Evolutionary conservation across 2,888 invertebrate species (phyloP).

Genomic region (Dasypogon diadema): DNA sequence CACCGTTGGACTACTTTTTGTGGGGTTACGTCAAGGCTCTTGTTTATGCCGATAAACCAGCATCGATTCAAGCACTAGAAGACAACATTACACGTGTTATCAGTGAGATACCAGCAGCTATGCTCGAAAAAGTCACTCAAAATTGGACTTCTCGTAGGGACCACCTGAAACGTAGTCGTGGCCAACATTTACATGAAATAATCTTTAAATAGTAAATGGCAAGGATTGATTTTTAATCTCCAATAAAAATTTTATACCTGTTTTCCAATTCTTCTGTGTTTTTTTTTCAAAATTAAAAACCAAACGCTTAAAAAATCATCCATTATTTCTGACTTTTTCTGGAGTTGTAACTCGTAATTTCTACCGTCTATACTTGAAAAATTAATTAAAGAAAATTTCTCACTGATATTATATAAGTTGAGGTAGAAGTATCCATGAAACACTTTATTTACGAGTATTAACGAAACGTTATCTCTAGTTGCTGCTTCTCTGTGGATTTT

Average conservation of each 20-base stretch:
- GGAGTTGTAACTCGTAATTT: too few relatives aligned
- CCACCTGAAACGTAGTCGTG: slow-evolving; percentile 10
- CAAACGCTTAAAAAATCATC: too few relatives aligned
- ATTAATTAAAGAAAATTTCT: too few relatives aligned
- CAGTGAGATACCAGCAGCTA: too few relatives aligned
- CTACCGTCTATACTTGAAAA: too few relatives aligned
- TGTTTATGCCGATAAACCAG: not conserved
- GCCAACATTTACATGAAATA: slow-evolving; percentile 29
- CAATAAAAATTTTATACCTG: slow-evolving; percentile 5
- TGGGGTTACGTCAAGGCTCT: not conserved
- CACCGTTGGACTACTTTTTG: not conserved
- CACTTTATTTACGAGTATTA: too few relatives aligned
- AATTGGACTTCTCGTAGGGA: slow-evolving; percentile 36
- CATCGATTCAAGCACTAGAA: not conserved
- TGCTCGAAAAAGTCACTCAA: slow-evolving; percentile 24
- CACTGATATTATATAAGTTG: too few relatives aligned
- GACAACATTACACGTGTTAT: not conserved
- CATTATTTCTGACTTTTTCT: too few relatives aligned
- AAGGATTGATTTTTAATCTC: not conserved
- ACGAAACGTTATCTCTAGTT: too few relatives aligned
- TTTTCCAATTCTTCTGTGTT: slow-evolving; percentile 10
- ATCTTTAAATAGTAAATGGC: slow-evolving; percentile 37
- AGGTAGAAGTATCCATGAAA: too few relatives aligned
- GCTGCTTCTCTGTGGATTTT: too few relatives aligned
- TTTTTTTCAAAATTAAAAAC: too few relatives aligned